phyloP scores from a whole-genome alignment of 2,888 invertebrate genomes.

The Oscheius sp. region DNA sequence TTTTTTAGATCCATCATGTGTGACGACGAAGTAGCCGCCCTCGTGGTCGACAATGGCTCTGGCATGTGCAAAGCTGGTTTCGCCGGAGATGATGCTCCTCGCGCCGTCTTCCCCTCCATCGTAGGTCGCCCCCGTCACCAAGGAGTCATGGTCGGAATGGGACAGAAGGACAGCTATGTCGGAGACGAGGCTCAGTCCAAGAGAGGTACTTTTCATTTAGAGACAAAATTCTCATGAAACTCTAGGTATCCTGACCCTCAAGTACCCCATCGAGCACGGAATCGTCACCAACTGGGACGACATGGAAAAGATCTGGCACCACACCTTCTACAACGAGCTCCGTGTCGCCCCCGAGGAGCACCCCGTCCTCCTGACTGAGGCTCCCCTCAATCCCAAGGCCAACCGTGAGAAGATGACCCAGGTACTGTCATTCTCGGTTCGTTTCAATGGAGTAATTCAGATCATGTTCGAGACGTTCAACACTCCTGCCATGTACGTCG shows the following conservation, averaged over 20 bases:
- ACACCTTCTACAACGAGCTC: constrained; percentile 97
- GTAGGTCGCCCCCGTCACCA: constrained; percentile 81
- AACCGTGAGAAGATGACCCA: constrained; percentile 94
- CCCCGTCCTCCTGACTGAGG: constrained; percentile 90
- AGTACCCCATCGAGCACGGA: constrained; percentile 96
- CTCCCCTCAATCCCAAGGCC: constrained; percentile 92
- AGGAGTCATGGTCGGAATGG: constrained; percentile 77
- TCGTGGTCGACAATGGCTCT: constrained; percentile 66
- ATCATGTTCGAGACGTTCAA: constrained; percentile 87
- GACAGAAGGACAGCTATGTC: constrained; percentile 76
- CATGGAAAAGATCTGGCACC: constrained; percentile 99
- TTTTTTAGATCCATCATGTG: constrained; percentile 47
- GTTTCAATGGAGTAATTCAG: constrained; percentile 53
- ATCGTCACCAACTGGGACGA: constrained; percentile 97
- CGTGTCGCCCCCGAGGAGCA: constrained; percentile 95
- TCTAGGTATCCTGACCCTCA: constrained; percentile 86
- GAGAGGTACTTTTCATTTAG: constrained; percentile 74
- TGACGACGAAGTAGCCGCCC: constrained; percentile 88
- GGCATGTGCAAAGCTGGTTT: constrained; percentile 82
- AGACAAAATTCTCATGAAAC: not conserved
- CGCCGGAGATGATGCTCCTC: constrained; percentile 82
- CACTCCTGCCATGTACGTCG: constrained; percentile 82
- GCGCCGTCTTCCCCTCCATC: constrained; percentile 87
- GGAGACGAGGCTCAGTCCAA: constrained; percentile 78
- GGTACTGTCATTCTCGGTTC: not conserved